phyloP scores from a whole-genome alignment of 2,888 invertebrate genomes.

The Synanthedon tipuliformis region DNA sequence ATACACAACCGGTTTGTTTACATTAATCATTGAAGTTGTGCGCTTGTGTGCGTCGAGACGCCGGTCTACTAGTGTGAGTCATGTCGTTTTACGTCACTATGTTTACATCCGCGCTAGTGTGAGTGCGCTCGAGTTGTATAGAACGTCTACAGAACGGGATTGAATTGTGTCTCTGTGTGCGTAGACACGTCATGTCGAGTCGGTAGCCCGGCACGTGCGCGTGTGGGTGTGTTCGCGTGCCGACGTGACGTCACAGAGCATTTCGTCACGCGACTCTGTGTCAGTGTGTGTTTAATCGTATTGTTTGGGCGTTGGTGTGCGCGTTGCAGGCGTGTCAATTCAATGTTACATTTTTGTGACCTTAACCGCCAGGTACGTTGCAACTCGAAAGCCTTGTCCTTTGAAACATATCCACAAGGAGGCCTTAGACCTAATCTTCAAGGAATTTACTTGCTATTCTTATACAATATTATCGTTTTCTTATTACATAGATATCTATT shows the following conservation, averaged over 20 bases:
- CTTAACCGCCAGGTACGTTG: conserved; percentile 52
- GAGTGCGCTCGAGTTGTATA: conserved; percentile 13
- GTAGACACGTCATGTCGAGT: conserved; percentile 36
- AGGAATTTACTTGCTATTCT: neutral
- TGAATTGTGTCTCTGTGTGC: conserved; percentile 6
- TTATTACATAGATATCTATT: no score
- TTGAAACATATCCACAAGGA: conserved; percentile 1
- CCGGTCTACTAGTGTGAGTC: conserved; percentile 41
- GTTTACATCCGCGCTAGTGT: conserved; percentile 46
- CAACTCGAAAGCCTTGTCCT: conserved; percentile 34
- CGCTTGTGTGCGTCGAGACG: conserved; percentile 32
- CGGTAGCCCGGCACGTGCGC: conserved; percentile 32
- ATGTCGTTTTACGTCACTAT: conserved; percentile 57
- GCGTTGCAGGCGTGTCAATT: conserved; percentile 30
- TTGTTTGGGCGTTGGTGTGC: conserved; percentile 19
- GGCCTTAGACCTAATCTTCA: neutral
- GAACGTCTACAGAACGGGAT: conserved; percentile 12
- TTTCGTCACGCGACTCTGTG: conserved; percentile 33
- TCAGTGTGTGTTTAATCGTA: conserved; percentile 14
- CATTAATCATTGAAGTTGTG: conserved; percentile 40
- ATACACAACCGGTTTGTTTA: conserved; percentile 60
- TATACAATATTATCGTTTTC: conserved; percentile 1
- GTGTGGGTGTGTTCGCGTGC: conserved; percentile 65
- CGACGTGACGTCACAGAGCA: conserved; percentile 51
- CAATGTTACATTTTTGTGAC: conserved; percentile 69